Evolutionary conservation across 2,113 vertebrate genomes (phyloP), one percentile per base, ranked within the genome.

Genomic region (Passerina amoena): DNA sequence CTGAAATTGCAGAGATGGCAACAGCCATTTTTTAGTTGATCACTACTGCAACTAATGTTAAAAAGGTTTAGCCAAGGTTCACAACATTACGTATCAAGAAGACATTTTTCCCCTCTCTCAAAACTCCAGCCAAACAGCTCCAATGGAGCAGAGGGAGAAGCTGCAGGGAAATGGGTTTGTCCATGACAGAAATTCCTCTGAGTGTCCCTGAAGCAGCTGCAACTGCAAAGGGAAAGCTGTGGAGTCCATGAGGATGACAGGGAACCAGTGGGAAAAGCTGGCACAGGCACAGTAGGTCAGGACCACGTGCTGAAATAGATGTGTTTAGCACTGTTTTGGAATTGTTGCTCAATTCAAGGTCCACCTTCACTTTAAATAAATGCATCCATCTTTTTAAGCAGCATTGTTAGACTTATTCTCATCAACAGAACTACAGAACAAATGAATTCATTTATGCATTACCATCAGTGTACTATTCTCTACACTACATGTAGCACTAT

Each of bases 401-500:
- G 76, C 27, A 60, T 2, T 1, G 0, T 45, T 71, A 48, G 10
- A 71, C 22, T 84, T 63, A 10, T 44, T 83, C 38, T 71, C 61
- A 89, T 15, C 28, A 50, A 65, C 2, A 78, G 47, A 86, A 51
- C 27, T 24, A 78, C 2, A 64, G 47, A 82, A 79, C 19, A 64
- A 75, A 56, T 13, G 1, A 44, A 70, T 38, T 68, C 0, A 76
- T 54, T 73, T 13, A 47, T 33, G 21, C 44, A 38, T 81, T 84
- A 57, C 31, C 51, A 75, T 27, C 53, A 68, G 5, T 14, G 5
- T 50, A 35, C 63, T 64, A 68, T 56, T 51, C 53, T 59, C 31
- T 14, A 37, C 6, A 16, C 24, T 37, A 25, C 20, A 47, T 0
- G 0, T 3, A 76, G 31, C 16, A 24, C 20, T 59, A 4, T 38